These are phyloP conservation scores for Caenorhabditis plicata DNA, from an alignment of 2,888 invertebrate species.

Conservation along the genomic window DNA sequence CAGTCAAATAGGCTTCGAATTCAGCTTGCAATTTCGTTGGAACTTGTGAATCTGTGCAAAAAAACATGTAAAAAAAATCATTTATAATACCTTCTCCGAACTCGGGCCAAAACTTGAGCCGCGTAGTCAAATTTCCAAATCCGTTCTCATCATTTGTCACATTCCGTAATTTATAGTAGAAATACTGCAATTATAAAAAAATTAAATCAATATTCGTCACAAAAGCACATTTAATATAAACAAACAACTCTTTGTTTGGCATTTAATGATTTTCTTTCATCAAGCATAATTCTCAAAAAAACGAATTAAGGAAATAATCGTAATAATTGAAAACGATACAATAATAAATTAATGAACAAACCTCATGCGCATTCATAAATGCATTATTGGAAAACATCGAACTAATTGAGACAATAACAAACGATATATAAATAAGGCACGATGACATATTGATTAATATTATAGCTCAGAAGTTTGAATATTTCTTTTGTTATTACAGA, in stretches of 20 bases:
- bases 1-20: conserved; percentile 43
- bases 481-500: too few relatives aligned
- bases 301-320: too few relatives aligned
- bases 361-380: conserved; percentile 54
- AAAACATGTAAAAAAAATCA: neutral
- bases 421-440: conserved; percentile 38
- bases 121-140: conserved; percentile 7
- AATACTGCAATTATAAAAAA: conserved; percentile 37
- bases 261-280: too few relatives aligned
- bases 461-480: too few relatives aligned
- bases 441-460: too few relatives aligned
- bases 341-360: conserved; percentile 15
- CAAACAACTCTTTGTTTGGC: too few relatives aligned
- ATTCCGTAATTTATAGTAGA: conserved; percentile 49
- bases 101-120: neutral
- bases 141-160: conserved; percentile 21
- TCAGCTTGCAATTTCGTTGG: conserved; percentile 17
- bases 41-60: neutral
- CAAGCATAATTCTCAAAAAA: too few relatives aligned
- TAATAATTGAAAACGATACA: too few relatives aligned
- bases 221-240: too few relatives aligned
- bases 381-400: conserved; percentile 48
- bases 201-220: too few relatives aligned
- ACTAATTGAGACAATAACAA: conserved; percentile 44
- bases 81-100: neutral